Base-by-base conservation (phyloP, 2,888 invertebrate species). In the Habrosyne pyritoides region DNA sequence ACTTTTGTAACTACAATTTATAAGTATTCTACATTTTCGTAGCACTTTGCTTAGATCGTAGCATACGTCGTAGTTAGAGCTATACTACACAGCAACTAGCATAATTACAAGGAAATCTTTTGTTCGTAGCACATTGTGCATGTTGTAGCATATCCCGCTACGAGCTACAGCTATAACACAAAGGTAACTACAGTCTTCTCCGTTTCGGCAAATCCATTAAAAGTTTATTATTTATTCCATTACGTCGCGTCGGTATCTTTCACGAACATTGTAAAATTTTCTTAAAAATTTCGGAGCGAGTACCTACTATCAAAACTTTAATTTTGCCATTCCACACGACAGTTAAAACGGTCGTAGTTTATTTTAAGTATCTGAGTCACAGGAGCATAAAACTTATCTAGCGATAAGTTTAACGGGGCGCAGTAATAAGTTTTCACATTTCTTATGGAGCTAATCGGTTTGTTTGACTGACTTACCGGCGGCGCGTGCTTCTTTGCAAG, bases 401-500 rank as follows among this genome's bases (percentile, higher is more conserved):
- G 26, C 48, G 14, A n/a, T 26, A 18, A 8, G 7, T 26, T 28
- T 49, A 8, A 26, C 26, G 49, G 26, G 7, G 24, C 14, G 24
- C 12, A 26, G 14, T 49, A 28, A 49, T 49, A 28, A 49, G 28
- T 49, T 49, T 49, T 49, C 10, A 49, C 49, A 26, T 26, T 49
- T n/a, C 12, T 47, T 12, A 21, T 12, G 8, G 12, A 4, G 10
- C 12, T 47, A 24, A 21, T 21, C 12, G 36, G 47, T 10, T 33
- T 33, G 33, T n/a, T 42, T 42, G 12, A 33, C 47, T 48, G 10
- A 10, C 89, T 89, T 86, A 98, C 99, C 99, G 84, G 99, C 99
- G 78, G 97, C 95, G 73, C 99, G 93, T 14, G 99, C 99, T 84
- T 99, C 99, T 83, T 97, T 98, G 92, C 99, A 99, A 24, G 99